phyloP scores from a whole-genome alignment of 2,113 vertebrate genomes.

The Mustelus asterias region DNA sequence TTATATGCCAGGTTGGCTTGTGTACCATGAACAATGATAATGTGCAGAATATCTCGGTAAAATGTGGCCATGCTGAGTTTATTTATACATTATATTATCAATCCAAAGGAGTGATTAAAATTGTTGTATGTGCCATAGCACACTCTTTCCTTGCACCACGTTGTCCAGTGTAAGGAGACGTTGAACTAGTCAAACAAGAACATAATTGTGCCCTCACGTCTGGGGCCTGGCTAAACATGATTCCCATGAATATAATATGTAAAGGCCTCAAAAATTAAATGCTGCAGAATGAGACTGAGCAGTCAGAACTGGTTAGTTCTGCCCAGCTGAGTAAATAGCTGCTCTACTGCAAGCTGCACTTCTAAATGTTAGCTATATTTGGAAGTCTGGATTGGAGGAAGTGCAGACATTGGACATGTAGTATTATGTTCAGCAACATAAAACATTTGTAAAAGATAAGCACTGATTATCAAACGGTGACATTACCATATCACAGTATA shows the following conservation, averaged over 20 bases:
- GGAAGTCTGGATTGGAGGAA: not conserved
- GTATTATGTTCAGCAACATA: not conserved
- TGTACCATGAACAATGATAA: not conserved
- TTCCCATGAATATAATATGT: not conserved
- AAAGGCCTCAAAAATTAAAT: not conserved
- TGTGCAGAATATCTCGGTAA: not conserved
- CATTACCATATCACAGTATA: not conserved
- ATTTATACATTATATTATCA: not conserved
- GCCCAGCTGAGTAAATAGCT: not conserved
- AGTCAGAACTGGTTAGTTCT: not conserved
- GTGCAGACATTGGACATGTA: not conserved
- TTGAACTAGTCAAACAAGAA: not conserved
- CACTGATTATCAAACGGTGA: not conserved
- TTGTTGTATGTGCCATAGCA: not conserved
- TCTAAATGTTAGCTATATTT: not conserved
- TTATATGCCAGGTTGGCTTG: too few relatives aligned
- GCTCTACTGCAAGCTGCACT: not conserved
- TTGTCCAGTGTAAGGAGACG: not conserved
- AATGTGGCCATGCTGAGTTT: not conserved
- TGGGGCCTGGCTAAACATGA: not conserved
- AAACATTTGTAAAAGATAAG: not conserved
- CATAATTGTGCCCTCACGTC: not conserved
- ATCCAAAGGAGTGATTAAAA: not conserved
- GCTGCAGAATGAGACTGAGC: not conserved
- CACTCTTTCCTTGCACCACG: not conserved